Percentiles rank a stretch among this genome's conserved stretches.
Conservation (phyloP, 1,140 invertebrate genomes). For the Euwallacea similis region DNA sequence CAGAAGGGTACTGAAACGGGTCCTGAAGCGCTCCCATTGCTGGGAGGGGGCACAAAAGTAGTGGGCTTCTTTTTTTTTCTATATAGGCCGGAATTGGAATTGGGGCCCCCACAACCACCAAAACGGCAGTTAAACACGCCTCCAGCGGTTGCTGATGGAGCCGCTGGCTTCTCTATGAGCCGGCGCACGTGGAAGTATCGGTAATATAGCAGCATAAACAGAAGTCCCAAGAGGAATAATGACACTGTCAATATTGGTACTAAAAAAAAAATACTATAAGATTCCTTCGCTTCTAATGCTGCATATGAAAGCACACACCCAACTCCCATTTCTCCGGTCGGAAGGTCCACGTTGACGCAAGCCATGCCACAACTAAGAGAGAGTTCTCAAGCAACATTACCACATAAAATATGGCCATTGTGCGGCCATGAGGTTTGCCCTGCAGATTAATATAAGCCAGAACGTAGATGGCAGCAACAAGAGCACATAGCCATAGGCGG, state of each 20-base stretch:
- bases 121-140: conserved; percentile 90
- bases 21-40: conserved; percentile 26
- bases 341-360: conserved; percentile 57
- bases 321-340: conserved; percentile 49
- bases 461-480: conserved; percentile 84
- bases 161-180: conserved; percentile 49
- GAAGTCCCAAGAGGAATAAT: conserved; percentile 74
- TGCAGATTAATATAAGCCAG: conserved; percentile 91
- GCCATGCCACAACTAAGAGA: conserved; percentile 71
- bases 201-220: conserved; percentile 85
- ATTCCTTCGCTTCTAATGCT: conserved; percentile 50
- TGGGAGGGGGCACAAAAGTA: conserved; percentile 79
- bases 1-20: conserved; percentile 72
- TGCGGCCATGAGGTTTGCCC: conserved; percentile 56
- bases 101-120: conserved; percentile 59
- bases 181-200: conserved; percentile 72
- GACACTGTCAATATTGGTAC: conserved; percentile 50
- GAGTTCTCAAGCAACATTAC: conserved; percentile 89
- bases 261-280: conserved; percentile 14
- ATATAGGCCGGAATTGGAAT: conserved; percentile 54
- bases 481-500: conserved; percentile 65
- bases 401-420: conserved; percentile 78
- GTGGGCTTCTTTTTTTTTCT: conserved; percentile 90
- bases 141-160: conserved; percentile 61
- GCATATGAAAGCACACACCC: conserved; percentile 53